Base-by-base conservation (phyloP, 2,797 vertebrate species). In the Lithobates sylvaticus region DNA sequence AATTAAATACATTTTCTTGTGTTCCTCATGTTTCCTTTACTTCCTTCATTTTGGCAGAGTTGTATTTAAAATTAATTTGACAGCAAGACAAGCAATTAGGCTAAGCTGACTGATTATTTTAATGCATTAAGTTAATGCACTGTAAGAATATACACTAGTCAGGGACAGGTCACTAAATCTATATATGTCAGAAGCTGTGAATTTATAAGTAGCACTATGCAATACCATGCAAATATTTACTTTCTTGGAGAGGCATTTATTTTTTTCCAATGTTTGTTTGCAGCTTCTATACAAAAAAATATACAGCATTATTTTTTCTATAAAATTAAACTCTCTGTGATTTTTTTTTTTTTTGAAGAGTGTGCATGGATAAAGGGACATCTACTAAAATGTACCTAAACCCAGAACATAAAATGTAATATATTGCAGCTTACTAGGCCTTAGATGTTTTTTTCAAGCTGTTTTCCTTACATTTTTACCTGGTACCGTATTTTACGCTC, bases 41-140 rank as follows among this genome's bases (percentile, higher is more conserved):
- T 81, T 71, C 26, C 68, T n/a, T 47, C 10, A 29, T 71, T 72
- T 71, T 72, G 6, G 47, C 47, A 71, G 15, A 50, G 50, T 72
- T 81, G 70, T 81, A 81, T 71, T 36, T 50, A 29, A 80, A 71
- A 81, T 69, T 81, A 71, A 81, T 81, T 58, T 71, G 78, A 81
- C 68, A 71, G 68, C 23, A 81, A 81, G 78, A 71, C 68, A 81
- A 72, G 78, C 78, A 81, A 58, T 80, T 81, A 71, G 32, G 78
- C 54, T 81, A 61, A 23, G 44, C 12, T 81, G 78, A 81, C 78
- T 58, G 68, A 81, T 81, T 71, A 71, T 81, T 72, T 71, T 81
- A 81, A 72, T 71, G 78, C 78, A 81, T 81, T 81, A 81, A 72
- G 78, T 81, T 81, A 81, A 81, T 81, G 78, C 44, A 81, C 68